Evolutionary conservation across 2,888 invertebrate species (phyloP), one percentile per base, ranked within the genome.

Genomic region (Spilarctia lutea): DNA sequence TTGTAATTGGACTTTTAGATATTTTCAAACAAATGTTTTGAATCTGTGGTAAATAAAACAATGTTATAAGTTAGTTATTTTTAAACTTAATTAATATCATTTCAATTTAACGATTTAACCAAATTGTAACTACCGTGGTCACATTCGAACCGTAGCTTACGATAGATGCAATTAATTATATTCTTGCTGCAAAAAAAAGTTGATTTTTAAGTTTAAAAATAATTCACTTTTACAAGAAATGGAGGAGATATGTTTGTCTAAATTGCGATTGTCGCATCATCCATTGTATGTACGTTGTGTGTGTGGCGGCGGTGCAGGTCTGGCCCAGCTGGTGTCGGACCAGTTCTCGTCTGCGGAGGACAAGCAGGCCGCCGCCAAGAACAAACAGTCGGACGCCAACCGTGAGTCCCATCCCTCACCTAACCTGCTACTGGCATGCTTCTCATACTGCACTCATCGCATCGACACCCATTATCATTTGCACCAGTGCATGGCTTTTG

Each of bases 291-390:
- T 63, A 33, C 39, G 65, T 35, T 65, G 74, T 52, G 27, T 75
- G 68, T 74, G 56, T 68, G 79, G 60, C 20, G 72, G 72, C 66
- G 78, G 60, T 81, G 48, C 92, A 94, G 94, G 94, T 91, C 91
- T 94, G 75, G 93, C 94, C 89, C 94, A 94, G 91, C 91, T 94
- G 85, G 93, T 94, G 87, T 92, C 94, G 84, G 94, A 94, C 75
- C 94, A 94, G 91, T 94, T 94, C 91, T 82, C 86, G 78, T 88
- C 93, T 78, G 83, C 86, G 66, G 94, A 93, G 65, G 93, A 92
- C 81, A 88, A 86, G 82, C 88, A 82, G 82, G 86, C 86, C 79
- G 84, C 79, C 85, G 81, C 77, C 80, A 86, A 86, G 85, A 75
- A 78, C 85, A 87, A 86, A 82, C 88, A 83, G 71, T 72, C 81